Evolutionary conservation across 2,888 invertebrate species (phyloP).

Genomic region (Synanthedon tipuliformis): DNA sequence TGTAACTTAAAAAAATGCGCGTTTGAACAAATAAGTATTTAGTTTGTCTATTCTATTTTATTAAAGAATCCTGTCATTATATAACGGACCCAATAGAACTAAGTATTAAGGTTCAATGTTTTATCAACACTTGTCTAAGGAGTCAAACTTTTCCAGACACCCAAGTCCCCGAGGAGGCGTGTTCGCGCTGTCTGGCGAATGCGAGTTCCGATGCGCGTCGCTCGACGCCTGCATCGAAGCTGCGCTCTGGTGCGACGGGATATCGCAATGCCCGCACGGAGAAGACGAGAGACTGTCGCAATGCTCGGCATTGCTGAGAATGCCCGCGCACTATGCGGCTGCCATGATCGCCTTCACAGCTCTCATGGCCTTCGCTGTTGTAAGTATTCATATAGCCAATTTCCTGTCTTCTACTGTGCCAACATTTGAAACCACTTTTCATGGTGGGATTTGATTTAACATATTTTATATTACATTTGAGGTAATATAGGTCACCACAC

Average conservation of each 20-base stretch:
- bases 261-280: conserved; percentile 82
- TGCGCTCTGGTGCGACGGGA: conserved; percentile 84
- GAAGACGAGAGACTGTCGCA: conserved; percentile 84
- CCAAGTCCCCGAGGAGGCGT: conserved; percentile 66
- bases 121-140: neutral
- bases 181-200: conserved; percentile 76
- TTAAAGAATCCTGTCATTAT: no score
- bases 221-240: conserved; percentile 84
- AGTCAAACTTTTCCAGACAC: conserved; percentile 41
- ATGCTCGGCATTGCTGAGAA: conserved; percentile 80
- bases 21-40: no score
- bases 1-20: no score
- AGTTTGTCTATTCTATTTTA: no score
- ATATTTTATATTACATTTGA: no score
- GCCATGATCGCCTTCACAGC: conserved; percentile 65
- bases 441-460: no score
- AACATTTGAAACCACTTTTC: no score
- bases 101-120: neutral
- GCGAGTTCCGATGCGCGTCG: conserved; percentile 81
- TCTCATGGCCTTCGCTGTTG: conserved; percentile 61
- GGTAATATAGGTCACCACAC: no score
- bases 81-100: no score
- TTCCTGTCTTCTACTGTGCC: no score
- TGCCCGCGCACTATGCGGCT: conserved; percentile 80
- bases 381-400: conserved; percentile 22